Base-by-base conservation (phyloP, 2,888 invertebrate genomes). In the Monopis laevigella region DNA sequence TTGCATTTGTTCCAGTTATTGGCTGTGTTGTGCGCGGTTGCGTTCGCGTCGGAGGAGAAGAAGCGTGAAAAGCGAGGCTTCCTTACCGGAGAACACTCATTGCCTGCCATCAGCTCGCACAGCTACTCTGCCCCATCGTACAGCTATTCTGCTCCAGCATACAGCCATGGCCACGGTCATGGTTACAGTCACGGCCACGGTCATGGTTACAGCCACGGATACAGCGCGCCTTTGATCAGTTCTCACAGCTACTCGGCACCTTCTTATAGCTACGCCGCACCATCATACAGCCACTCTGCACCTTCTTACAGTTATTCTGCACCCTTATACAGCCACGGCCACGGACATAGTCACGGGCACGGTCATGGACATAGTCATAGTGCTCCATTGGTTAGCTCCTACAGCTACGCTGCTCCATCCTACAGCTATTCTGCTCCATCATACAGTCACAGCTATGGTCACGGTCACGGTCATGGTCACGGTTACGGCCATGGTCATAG, bases 1-100 rank as follows among this genome's bases (percentile, higher is more conserved):
- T n/a, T n/a, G n/a, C n/a, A n/a, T n/a, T n/a, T n/a, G 11, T 30
- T 12, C 13, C 30, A 32, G 32, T 17, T 32, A 17, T 10, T 32
- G 2, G 32, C 54, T 40, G 50, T 39, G 14, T 16, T 55, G 40
- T 54, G 51, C 39, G 46, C 51, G 42, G 46, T 51, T 39, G 51
- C 48, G 17, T 43, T 49, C 41, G 55, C 51, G 16, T 45, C 49
- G 27, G 50, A 49, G 8, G 52, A 48, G 24, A 45, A 47, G 16
- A 36, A 40, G 26, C 51, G 53, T 13, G 54, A 52, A 40, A 56
- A 56, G 46, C 54, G 54, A 42, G 50, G 55, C 46, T 45, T 39
- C 46, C 49, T 50, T 44, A 40, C 46, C 43, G 44, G 47, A n/a
- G 43, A 42, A 38, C 36, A 24, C 40, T 43, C 36, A 40, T 43